phyloP scores from a whole-genome alignment of 2,113 vertebrate genomes.

The Ia io region DNA sequence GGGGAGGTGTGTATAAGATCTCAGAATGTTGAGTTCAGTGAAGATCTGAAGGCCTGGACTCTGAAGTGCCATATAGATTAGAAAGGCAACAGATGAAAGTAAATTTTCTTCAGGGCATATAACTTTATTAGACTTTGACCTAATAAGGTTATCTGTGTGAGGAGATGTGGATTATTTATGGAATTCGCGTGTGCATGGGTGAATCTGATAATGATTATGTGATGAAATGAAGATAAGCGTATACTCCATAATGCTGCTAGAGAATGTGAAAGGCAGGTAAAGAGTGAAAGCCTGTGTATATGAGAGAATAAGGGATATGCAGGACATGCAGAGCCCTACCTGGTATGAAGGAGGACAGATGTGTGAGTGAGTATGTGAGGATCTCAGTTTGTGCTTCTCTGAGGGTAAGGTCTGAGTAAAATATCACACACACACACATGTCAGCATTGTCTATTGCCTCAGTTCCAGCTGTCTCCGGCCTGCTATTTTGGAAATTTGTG shows the following conservation, averaged over 20 bases:
- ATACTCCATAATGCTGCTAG: not conserved
- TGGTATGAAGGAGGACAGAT: not conserved
- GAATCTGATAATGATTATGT: not conserved
- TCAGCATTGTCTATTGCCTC: not conserved
- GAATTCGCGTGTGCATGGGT: not conserved
- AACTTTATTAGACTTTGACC: too few species aligned
- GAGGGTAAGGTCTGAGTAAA: too few species aligned
- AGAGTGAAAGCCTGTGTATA: not conserved
- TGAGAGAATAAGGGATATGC: not conserved
- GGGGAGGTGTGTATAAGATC: not conserved
- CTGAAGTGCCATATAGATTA: not conserved
- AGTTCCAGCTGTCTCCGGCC: not conserved
- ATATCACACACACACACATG: fast-evolving
- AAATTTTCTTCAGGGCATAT: not conserved
- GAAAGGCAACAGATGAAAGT: not conserved
- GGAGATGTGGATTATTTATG: not conserved
- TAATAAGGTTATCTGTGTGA: not conserved
- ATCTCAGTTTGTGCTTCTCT: not conserved
- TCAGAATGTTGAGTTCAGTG: not conserved
- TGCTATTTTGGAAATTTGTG: not conserved
- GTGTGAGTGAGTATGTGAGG: not conserved
- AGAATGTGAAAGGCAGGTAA: not conserved
- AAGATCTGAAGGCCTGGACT: not conserved
- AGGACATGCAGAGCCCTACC: not conserved
- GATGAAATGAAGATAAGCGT: too few species aligned